Evolutionary conservation across 1,140 invertebrate genomes (phyloP).

Genomic region (Ectropis grisescens): DNA sequence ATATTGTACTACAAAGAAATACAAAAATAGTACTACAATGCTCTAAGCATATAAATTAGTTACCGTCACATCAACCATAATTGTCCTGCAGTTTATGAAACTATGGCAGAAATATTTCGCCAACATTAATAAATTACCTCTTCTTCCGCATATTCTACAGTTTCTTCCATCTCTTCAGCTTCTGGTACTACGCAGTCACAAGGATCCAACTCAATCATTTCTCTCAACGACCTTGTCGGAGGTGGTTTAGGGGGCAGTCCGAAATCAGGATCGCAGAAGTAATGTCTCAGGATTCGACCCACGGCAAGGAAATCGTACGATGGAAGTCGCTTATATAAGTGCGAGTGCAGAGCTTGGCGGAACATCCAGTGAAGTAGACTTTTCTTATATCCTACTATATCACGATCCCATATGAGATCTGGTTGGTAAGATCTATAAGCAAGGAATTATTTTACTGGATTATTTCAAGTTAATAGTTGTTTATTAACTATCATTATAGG

Average conservation of each 20-base stretch:
- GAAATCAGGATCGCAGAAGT: slow-evolving; percentile 47
- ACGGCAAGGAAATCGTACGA: slow-evolving; percentile 19
- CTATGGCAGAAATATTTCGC: too few species aligned
- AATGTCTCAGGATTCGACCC: slow-evolving; percentile 27
- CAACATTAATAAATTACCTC: too few species aligned
- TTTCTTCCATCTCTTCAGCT: slow-evolving; percentile 29
- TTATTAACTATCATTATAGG: too few species aligned
- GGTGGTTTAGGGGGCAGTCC: slow-evolving; percentile 30
- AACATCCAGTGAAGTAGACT: slow-evolving; percentile 53
- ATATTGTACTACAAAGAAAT: too few species aligned
- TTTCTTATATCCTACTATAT: slow-evolving; percentile 36
- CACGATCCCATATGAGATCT: slow-evolving; percentile 38
- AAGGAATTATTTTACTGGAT: too few species aligned
- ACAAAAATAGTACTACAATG: too few species aligned
- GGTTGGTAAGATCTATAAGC: slow-evolving; percentile 40
- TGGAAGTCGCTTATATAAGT: slow-evolving; percentile 22
- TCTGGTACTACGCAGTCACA: slow-evolving; percentile 45
- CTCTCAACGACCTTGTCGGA: slow-evolving; percentile 18
- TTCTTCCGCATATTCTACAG: slow-evolving; percentile 19
- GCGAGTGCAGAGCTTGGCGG: slow-evolving; percentile 37
- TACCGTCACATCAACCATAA: too few species aligned
- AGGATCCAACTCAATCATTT: slow-evolving; percentile 26
- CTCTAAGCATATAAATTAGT: too few species aligned
- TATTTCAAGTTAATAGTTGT: too few species aligned
- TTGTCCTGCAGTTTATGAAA: too few species aligned